phyloP scores from a whole-genome alignment of 2,888 invertebrate species.

The Parthenolecanium corni region DNA sequence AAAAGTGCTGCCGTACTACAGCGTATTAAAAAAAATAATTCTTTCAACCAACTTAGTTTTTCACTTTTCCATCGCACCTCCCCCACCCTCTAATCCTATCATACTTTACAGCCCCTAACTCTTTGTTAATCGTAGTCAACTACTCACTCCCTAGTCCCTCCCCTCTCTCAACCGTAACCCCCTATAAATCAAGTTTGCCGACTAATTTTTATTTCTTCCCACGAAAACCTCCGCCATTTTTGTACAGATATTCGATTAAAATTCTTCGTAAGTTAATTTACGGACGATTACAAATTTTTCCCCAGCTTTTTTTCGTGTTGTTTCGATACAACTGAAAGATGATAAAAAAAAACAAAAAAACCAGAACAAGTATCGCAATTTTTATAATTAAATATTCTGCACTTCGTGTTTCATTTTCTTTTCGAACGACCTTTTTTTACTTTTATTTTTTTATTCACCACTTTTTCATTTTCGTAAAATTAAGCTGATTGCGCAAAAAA shows the following conservation, averaged over 20 bases:
- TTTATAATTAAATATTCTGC: background rate
- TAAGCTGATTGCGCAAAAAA: background rate
- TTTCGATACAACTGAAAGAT: background rate
- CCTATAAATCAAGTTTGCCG: no score
- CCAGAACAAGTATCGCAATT: background rate
- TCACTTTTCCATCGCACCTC: no score
- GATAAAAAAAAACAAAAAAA: background rate
- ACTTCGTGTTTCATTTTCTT: background rate
- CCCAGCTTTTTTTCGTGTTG: background rate
- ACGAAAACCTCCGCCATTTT: background rate
- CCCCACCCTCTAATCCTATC: no score
- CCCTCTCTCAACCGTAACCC: no score
- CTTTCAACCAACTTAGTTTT: no score
- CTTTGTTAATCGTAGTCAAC: no score
- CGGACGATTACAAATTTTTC: background rate
- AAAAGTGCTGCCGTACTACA: no score
- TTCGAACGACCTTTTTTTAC: background rate
- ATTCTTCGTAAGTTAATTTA: background rate
- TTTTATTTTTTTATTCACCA: no score
- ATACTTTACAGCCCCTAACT: no score
- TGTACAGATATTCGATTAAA: background rate
- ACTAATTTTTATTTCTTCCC: background rate
- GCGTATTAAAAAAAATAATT: no score
- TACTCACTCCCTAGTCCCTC: no score
- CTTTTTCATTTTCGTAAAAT: background rate